A percentile compares a stretch with the other conserved stretches of the same genome.
These are phyloP conservation scores for Gisinianus flammeolus DNA, from an alignment of 2,888 invertebrate species.

Conservation along the genomic window DNA sequence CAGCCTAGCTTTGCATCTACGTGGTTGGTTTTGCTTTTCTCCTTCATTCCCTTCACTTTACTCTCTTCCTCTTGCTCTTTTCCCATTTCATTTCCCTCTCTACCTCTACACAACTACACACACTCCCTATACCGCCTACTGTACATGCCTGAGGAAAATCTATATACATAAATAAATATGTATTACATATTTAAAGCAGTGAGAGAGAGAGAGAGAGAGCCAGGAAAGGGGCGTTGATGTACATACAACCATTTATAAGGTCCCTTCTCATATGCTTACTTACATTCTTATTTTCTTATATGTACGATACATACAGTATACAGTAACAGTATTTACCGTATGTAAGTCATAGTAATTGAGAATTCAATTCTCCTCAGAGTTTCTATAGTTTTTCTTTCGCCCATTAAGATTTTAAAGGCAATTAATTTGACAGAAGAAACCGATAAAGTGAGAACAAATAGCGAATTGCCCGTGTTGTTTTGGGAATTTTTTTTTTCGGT, in stretches of 20 bases:
- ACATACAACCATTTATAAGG: neutral
- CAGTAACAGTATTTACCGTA: neutral
- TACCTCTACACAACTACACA: neutral
- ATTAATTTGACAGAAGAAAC: neutral
- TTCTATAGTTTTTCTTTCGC: neutral
- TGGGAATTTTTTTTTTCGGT: neutral
- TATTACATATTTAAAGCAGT: no score
- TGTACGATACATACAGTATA: neutral
- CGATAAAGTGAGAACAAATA: neutral
- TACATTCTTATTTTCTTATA: neutral
- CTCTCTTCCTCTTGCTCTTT: slow-evolving; percentile 8
- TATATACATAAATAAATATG: no score
- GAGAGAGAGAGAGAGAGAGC: no score
- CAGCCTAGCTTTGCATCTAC: slow-evolving; percentile 11
- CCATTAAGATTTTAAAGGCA: neutral
- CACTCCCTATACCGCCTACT: no score
- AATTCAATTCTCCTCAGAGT: no score
- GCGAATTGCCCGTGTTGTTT: no score
- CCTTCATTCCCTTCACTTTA: slow-evolving; percentile 1
- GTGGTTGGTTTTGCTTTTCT: neutral
- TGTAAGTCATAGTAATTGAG: no score
- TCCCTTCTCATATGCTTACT: neutral
- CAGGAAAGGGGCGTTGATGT: neutral
- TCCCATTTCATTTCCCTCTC: neutral
- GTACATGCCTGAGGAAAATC: no score